Percentiles rank a stretch among this genome's conserved stretches.
These are phyloP conservation scores for Tyria jacobaeae DNA, from an alignment of 2,888 invertebrate species.

Conservation along the genomic window DNA sequence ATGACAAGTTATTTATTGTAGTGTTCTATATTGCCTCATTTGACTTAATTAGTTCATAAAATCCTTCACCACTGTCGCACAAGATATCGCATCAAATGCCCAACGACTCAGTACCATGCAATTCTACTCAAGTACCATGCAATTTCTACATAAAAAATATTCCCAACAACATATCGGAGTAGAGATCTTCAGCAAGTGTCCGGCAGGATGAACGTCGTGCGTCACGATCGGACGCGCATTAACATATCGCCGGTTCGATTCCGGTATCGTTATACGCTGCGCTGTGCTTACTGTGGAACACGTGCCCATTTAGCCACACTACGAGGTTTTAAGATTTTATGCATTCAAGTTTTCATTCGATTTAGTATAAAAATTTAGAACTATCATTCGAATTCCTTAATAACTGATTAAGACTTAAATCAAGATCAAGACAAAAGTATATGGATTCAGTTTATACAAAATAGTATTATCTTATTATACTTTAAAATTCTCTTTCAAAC, in stretches of 20 bases:
- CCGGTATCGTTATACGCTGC: conserved; percentile 67
- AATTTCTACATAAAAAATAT: conserved; percentile 52
- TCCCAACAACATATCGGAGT: conserved; percentile 49
- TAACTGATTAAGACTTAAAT: neutral
- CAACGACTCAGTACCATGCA: conserved; percentile 40
- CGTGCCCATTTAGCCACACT: conserved; percentile 34
- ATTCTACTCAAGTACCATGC: conserved; percentile 43
- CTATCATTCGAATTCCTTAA: too few relatives aligned
- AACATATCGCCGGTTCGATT: conserved; percentile 82
- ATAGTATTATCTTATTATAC: neutral
- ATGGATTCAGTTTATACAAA: neutral
- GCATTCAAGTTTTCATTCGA: neutral
- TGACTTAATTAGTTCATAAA: conserved; percentile 28
- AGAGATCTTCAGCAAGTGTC: conserved; percentile 66
- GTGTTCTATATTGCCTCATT: conserved; percentile 17
- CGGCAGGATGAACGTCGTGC: conserved; percentile 77
- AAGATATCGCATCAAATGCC: conserved; percentile 14
- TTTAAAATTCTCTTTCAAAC: neutral
- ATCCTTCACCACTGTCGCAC: neutral
- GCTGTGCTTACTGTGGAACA: conserved; percentile 42
- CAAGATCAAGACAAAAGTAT: neutral
- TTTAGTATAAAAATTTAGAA: neutral
- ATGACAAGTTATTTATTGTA: neutral
- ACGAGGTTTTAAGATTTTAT: conserved; percentile 3
- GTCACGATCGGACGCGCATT: conserved; percentile 84